A percentile compares a stretch with the other conserved stretches of the same genome.
phyloP scores from a whole-genome alignment of 2,113 vertebrate genomes.

The Aix galericulata region DNA sequence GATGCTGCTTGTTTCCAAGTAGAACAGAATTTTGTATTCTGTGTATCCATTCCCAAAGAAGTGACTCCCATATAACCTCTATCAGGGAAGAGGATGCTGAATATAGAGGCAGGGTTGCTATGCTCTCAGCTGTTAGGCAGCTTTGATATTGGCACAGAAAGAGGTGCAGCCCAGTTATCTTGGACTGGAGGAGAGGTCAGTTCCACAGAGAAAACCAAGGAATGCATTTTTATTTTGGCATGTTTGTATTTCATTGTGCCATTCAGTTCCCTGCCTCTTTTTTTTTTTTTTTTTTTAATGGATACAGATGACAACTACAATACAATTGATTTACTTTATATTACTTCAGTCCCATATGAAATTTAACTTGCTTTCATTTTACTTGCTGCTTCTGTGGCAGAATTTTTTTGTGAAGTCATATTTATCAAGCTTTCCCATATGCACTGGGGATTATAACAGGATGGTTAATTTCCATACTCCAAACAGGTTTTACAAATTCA shows the following conservation, averaged over 20 bases:
- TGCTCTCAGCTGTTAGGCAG: not conserved
- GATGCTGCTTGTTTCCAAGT: not conserved
- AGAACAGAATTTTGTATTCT: not conserved
- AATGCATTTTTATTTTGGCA: not conserved
- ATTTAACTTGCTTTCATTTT: not conserved
- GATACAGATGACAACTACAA: not conserved
- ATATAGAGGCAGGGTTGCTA: not conserved
- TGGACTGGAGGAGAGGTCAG: not conserved
- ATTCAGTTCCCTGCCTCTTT: not conserved
- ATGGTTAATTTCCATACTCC: constrained; percentile 16
- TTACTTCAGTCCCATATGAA: not conserved
- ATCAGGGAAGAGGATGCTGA: not conserved
- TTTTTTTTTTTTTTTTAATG: not conserved
- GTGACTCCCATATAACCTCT: not conserved
- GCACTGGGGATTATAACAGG: not conserved
- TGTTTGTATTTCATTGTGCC: not conserved
- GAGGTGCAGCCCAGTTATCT: not conserved
- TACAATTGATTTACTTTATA: not conserved
- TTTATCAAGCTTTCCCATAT: not conserved
- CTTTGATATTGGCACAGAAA: not conserved
- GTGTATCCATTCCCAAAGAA: not conserved
- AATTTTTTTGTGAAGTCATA: not conserved
- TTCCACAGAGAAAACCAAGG: not conserved
- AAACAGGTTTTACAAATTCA: constrained; percentile 4
- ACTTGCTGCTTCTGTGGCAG: not conserved